Evolutionary conservation across 2,797 vertebrate genomes (phyloP), one percentile per base, ranked within the genome.

Genomic region (Taenioides sp.): DNA sequence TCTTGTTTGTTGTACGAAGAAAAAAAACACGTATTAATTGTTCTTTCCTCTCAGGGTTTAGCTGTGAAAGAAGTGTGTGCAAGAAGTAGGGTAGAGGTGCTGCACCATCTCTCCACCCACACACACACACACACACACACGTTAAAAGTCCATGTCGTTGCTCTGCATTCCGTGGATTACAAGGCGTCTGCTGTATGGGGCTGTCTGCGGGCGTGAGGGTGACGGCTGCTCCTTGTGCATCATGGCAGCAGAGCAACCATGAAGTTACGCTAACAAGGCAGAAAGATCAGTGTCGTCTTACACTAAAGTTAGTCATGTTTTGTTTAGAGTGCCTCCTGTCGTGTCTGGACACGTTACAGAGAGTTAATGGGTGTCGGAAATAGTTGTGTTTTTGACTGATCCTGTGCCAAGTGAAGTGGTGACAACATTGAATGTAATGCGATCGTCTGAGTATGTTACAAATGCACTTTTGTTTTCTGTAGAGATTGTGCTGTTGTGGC

Each of bases 141-240:
- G 16, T 75, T 18, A 3, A 47, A 72, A 73, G 50, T 72, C 78
- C 67, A 78, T 80, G 87, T 77, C 16, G 86, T 83, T 80, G 43
- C 63, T 80, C 87, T 23, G 71, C 91, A 91, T 92, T 90, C 89
- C 85, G 49, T 0, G 78, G 83, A 88, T 89, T 89, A 79, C 84
- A 64, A 71, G 77, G 79, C 84, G 87, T 92, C 90, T 90, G 79
- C 80, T 76, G 61, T 76, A 49, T 74, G 79, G 52, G 82, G 69
- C 75, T 82, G 83, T 86, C 83, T 87, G 82, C 68, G 77, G 81
- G 49, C 4, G 74, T 49, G 74, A 68, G 84, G 9, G 43, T 54
- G 71, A 75, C 83, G 73, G 72, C 59, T 80, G 65, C 50, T 60
- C 7, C 70, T 65, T 20, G 55, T 4, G 65, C 68, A 68, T 60